Percentiles rank a stretch among this genome's conserved stretches.
Conservation (phyloP, 1,140 invertebrate genomes). For the Xylocopa sonorina region DNA sequence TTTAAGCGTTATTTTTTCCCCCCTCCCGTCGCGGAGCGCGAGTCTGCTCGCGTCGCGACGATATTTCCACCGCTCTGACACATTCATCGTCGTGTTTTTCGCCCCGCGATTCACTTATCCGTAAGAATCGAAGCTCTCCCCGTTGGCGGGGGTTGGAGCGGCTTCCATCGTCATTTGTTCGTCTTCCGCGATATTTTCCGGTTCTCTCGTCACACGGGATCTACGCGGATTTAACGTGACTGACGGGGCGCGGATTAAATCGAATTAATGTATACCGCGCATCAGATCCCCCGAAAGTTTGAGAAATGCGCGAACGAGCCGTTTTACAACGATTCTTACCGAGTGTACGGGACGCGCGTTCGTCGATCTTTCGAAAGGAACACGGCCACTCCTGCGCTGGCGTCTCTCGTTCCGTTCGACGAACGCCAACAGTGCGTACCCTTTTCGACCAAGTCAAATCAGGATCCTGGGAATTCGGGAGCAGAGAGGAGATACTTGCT, state of each 20-base stretch:
- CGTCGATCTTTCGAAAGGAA: no score
- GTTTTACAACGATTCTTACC: no score
- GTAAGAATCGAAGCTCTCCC: neutral
- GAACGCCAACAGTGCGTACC: neutral
- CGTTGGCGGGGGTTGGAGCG: no score
- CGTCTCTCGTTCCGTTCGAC: no score
- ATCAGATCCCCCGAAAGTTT: conserved; percentile 58
- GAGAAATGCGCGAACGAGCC: conserved; percentile 23
- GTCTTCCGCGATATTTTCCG: conserved; percentile 45
- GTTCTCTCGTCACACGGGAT: conserved; percentile 45
- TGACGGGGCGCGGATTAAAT: conserved; percentile 60
- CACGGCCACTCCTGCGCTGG: no score
- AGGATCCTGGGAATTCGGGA: conserved; percentile 41
- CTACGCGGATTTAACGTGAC: conserved; percentile 61
- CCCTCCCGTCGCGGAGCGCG: no score
- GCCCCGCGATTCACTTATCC: neutral
- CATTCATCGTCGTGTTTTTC: neutral
- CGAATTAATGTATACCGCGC: no score
- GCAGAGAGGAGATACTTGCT: conserved; percentile 57
- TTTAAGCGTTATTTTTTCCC: no score
- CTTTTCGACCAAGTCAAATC: conserved; percentile 42
- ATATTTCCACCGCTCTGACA: no score
- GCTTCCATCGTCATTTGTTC: conserved; percentile 8
- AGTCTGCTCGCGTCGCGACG: no score
- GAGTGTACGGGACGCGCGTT: no score